phyloP scores from a whole-genome alignment of 2,888 invertebrate genomes.

The Nomada ferruginata region DNA sequence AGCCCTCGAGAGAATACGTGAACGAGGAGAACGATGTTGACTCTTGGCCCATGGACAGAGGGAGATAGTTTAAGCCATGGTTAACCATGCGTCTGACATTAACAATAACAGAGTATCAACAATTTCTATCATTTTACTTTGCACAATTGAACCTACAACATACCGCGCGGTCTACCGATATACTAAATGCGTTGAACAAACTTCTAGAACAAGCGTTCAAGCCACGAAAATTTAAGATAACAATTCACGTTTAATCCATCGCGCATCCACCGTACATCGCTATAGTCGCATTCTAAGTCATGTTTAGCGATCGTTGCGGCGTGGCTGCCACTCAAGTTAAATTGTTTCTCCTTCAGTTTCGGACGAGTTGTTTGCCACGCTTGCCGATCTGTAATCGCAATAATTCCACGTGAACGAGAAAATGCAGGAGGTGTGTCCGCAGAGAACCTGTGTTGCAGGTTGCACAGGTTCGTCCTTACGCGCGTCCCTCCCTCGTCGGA shows the following conservation, averaged over 20 bases:
- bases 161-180: too few relatives aligned
- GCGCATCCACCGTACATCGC: too few relatives aligned
- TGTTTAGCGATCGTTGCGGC: not conserved
- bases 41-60: not conserved
- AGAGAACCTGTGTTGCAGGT: conserved; percentile 22
- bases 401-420: conserved; percentile 18
- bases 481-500: not conserved
- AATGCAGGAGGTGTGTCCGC: conserved; percentile 34
- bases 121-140: not conserved
- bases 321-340: not conserved
- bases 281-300: too few relatives aligned
- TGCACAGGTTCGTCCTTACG: not conserved
- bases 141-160: too few relatives aligned
- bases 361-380: not conserved
- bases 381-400: not conserved
- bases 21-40: not conserved
- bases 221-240: not conserved
- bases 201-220: not conserved
- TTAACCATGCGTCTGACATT: not conserved
- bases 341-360: not conserved
- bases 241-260: too few relatives aligned
- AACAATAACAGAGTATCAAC: not conserved
- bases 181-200: too few relatives aligned
- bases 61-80: not conserved
- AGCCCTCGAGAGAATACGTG: not conserved